Evolutionary conservation across 23 tunicate genomes (phyloP).

Genomic region (Styela plicata): DNA sequence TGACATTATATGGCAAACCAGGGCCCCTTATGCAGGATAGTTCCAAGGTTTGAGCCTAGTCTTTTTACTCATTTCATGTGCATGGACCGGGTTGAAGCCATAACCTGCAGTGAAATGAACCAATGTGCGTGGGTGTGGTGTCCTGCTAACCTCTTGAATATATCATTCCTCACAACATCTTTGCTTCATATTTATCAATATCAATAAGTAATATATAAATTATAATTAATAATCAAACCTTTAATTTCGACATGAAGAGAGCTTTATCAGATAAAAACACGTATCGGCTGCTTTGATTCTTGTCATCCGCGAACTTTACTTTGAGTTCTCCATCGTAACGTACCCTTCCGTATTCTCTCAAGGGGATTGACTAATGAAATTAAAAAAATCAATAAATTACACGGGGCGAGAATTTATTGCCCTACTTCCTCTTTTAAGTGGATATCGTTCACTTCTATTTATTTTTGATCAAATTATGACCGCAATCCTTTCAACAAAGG

Average conservation of each 20-base stretch:
- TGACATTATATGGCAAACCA: no score
- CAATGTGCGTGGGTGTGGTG: no score
- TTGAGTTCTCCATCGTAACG: constrained; percentile 83
- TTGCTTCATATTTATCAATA: background rate
- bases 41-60: no score
- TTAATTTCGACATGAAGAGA: constrained; percentile 74
- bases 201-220: background rate
- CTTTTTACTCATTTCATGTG: no score
- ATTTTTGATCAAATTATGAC: background rate
- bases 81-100: no score
- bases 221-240: constrained; percentile 14
- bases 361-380: constrained; percentile 21
- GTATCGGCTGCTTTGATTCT: constrained; percentile 49
- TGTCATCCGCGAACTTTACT: constrained; percentile 51
- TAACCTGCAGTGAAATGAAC: no score
- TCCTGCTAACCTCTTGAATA: no score
- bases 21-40: no score
- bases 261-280: constrained; percentile 88
- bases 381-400: background rate
- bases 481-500: background rate
- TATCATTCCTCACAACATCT: no score
- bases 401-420: constrained; percentile 2
- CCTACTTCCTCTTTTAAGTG: background rate
- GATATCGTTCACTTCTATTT: background rate
- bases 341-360: constrained; percentile 59